Percentiles rank a stretch among this genome's conserved stretches.
These are phyloP conservation scores for Tachina grossa DNA, from an alignment of 2,888 invertebrate genomes.

Conservation along the genomic window DNA sequence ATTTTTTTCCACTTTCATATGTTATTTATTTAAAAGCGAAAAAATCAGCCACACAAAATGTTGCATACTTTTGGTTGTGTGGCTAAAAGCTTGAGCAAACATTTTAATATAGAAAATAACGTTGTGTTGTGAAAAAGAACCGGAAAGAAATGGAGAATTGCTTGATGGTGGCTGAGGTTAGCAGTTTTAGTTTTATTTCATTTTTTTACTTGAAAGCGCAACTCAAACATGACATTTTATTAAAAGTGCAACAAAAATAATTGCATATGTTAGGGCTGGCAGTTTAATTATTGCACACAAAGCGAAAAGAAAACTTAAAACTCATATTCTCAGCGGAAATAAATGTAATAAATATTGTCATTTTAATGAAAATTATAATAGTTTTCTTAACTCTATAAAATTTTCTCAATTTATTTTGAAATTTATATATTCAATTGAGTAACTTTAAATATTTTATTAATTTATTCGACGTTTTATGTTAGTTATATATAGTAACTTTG, in stretches of 20 bases:
- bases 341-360: neutral
- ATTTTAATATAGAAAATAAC: slow-evolving; percentile 14
- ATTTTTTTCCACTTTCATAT: slow-evolving; percentile 6
- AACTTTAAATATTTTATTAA: no score
- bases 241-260: slow-evolving; percentile 29
- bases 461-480: no score
- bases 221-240: slow-evolving; percentile 37
- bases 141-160: slow-evolving; percentile 41
- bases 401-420: neutral
- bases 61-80: slow-evolving; percentile 40
- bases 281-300: slow-evolving; percentile 29
- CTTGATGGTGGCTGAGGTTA: slow-evolving; percentile 32
- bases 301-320: neutral
- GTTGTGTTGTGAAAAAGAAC: neutral
- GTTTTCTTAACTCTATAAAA: no score
- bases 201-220: slow-evolving; percentile 1
- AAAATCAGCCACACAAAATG: slow-evolving; percentile 11
- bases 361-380: no score
- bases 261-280: slow-evolving; percentile 49
- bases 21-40: slow-evolving; percentile 17
- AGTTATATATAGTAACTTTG: no score
- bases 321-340: neutral
- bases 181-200: slow-evolving; percentile 8
- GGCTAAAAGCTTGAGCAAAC: slow-evolving; percentile 40
- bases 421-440: neutral